A percentile compares a stretch with the other conserved stretches of the same genome.
Conservation (phyloP, 2,113 vertebrate genomes). For the Arenaria interpres region DNA sequence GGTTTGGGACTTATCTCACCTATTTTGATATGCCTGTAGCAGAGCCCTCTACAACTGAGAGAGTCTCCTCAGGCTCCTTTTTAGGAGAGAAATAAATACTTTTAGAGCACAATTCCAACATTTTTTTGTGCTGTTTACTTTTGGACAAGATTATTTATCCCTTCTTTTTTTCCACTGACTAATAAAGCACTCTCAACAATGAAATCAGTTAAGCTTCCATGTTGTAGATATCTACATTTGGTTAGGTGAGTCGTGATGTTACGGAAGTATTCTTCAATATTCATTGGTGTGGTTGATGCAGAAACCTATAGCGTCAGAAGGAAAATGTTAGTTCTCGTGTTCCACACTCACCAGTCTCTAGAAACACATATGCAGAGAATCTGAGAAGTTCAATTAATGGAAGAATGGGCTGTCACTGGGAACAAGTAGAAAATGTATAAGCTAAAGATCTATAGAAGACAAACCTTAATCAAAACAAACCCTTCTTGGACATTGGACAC, state of each 20-base stretch:
- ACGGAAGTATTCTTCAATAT: not conserved
- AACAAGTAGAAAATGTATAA: not conserved
- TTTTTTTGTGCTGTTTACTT: not conserved
- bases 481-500: not conserved
- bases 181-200: not conserved
- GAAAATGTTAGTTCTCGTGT: not conserved
- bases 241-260: not conserved
- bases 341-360: not conserved
- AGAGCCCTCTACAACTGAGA: not conserved
- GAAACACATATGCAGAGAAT: not conserved
- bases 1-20: not conserved
- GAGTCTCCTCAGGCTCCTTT: not conserved
- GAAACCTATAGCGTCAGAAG: conserved; percentile 24
- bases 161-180: not conserved
- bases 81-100: not conserved
- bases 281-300: not conserved
- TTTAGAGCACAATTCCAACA: not conserved
- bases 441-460: not conserved
- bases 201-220: not conserved
- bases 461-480: not conserved
- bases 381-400: not conserved
- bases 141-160: not conserved
- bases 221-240: not conserved
- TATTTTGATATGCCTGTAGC: not conserved
- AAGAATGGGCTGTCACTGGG: not conserved